Evolutionary conservation across 1,140 invertebrate species (phyloP).

Genomic region (Papilio polyxenes): DNA sequence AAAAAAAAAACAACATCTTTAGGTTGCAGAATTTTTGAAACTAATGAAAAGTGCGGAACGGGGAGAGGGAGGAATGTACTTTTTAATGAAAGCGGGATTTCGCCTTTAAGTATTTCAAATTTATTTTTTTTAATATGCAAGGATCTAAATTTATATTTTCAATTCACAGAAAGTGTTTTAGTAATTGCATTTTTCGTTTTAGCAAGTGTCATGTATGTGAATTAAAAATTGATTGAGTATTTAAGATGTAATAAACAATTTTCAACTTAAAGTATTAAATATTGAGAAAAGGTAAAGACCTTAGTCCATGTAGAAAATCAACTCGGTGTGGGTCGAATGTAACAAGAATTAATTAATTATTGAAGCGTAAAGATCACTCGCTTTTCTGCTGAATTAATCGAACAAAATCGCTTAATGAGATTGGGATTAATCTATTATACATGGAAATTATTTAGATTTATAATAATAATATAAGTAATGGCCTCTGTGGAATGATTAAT

Average conservation of each 20-base stretch:
- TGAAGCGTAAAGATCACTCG: conserved; percentile 18
- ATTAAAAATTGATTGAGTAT: not conserved
- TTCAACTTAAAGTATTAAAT: not conserved
- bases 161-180: not conserved
- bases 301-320: not conserved
- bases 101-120: conserved; percentile 8
- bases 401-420: conserved; percentile 5
- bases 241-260: not conserved
- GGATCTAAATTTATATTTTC: not conserved
- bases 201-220: not conserved
- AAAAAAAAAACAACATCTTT: conserved; percentile 37
- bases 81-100: conserved; percentile 35
- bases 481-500: conserved; percentile 1
- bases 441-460: conserved; percentile 20
- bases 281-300: not conserved
- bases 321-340: conserved; percentile 16
- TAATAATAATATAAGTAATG: conserved; percentile 7
- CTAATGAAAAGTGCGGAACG: conserved; percentile 34
- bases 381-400: not conserved
- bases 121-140: not conserved
- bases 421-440: conserved; percentile 14
- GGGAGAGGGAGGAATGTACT: conserved; percentile 24
- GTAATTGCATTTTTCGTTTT: not conserved
- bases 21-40: conserved; percentile 39
- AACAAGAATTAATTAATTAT: conserved; percentile 24